phyloP scores from a whole-genome alignment of 2,888 invertebrate species.

The Sepioteuthis lessoniana region DNA sequence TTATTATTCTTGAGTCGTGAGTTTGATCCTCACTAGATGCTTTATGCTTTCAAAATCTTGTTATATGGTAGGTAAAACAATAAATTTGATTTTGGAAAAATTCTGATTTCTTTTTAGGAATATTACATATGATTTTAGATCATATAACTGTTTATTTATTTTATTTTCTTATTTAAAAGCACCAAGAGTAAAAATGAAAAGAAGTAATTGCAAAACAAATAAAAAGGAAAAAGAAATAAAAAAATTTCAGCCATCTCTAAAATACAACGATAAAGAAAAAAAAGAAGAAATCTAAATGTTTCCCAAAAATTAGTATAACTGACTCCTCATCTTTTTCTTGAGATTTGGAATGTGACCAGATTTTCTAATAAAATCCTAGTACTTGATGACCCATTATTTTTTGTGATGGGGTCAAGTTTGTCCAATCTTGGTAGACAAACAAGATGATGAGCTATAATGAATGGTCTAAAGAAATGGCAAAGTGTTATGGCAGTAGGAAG shows the following conservation, averaged over 20 bases:
- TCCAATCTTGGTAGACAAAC: constrained; percentile 33
- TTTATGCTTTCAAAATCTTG: too few species aligned
- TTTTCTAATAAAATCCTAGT: neutral
- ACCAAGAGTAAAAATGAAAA: too few species aligned
- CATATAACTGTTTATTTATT: too few species aligned
- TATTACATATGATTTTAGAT: too few species aligned
- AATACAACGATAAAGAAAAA: too few species aligned
- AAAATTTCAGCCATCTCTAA: neutral
- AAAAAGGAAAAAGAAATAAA: neutral
- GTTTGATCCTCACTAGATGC: too few species aligned
- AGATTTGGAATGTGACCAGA: neutral
- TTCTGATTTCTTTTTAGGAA: too few species aligned
- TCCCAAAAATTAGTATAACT: neutral
- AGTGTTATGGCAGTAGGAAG: neutral
- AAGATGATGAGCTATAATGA: constrained; percentile 13
- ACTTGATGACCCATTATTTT: neutral
- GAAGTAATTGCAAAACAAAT: too few species aligned
- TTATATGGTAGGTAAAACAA: too few species aligned
- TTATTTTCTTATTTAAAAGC: too few species aligned
- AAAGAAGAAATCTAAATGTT: neutral
- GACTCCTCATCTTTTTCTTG: neutral
- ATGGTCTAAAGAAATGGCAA: constrained; percentile 18
- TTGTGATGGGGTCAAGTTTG: constrained; percentile 11
- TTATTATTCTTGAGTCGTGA: too few species aligned
- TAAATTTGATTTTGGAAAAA: too few species aligned